phyloP scores from a whole-genome alignment of 2,797 vertebrate genomes.

The Oreochromis mossambicus region DNA sequence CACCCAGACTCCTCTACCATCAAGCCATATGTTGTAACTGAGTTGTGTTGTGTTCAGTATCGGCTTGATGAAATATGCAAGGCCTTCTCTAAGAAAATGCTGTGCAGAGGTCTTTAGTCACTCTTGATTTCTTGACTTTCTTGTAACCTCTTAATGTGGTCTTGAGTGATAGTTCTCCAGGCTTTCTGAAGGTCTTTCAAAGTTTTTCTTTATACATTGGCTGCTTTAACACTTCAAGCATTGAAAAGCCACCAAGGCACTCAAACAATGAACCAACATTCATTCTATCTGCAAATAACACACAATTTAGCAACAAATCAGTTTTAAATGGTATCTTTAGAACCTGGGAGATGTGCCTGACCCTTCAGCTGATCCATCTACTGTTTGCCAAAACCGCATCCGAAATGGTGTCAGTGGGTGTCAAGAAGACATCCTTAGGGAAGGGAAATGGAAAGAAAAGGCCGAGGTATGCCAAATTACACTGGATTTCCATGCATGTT shows the following conservation, averaged over 20 bases:
- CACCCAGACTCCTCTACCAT: background rate
- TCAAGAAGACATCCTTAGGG: background rate
- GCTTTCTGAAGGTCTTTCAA: background rate
- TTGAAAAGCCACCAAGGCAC: background rate
- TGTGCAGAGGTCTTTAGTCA: background rate
- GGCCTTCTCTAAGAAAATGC: background rate
- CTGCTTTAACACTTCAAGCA: background rate
- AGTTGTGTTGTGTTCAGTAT: background rate
- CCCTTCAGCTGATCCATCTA: background rate
- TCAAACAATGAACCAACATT: background rate
- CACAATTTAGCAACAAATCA: background rate
- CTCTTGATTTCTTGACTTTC: background rate
- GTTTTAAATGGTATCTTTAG: background rate
- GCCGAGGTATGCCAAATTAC: background rate
- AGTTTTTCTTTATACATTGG: background rate
- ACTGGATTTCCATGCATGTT: background rate
- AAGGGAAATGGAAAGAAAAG: background rate
- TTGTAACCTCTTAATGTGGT: background rate
- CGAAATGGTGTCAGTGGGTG: background rate
- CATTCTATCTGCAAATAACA: background rate
- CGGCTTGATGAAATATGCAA: background rate
- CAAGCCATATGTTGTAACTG: background rate
- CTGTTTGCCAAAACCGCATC: background rate
- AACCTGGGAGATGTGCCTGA: background rate
- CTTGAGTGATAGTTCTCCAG: background rate